A percentile compares a stretch with the other conserved stretches of the same genome.
These are phyloP conservation scores for Agelastica alni DNA, from an alignment of 2,888 invertebrate genomes.

Conservation along the genomic window DNA sequence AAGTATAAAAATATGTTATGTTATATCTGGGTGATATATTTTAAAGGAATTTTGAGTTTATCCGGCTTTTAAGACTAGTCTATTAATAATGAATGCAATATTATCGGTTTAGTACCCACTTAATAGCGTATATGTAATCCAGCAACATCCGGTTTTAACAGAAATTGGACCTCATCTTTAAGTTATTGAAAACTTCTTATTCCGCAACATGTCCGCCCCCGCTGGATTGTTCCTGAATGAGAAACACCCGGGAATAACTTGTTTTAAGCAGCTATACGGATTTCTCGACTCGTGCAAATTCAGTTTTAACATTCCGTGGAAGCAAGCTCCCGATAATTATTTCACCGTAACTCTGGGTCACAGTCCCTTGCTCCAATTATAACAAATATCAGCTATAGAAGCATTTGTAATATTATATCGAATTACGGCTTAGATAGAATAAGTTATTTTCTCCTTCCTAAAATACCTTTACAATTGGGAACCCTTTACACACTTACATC, in stretches of 20 bases:
- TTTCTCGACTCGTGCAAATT: constrained; percentile 28
- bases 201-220: not conserved
- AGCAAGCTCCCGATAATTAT: constrained; percentile 20
- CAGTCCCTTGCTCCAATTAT: constrained; percentile 20
- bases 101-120: no score
- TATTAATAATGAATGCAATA: no score
- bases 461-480: no score
- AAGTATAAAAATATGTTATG: no score
- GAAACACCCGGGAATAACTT: constrained; percentile 24
- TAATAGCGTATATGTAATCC: no score
- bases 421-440: no score
- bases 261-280: constrained; percentile 31
- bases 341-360: not conserved
- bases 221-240: constrained; percentile 3
- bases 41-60: no score
- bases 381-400: constrained; percentile 6
- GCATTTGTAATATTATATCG: constrained; percentile 15
- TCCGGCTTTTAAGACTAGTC: no score
- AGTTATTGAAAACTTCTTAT: not conserved
- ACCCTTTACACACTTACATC: no score
- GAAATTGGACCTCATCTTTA: not conserved
- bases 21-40: no score
- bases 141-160: no score
- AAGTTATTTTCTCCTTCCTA: no score
- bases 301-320: constrained; percentile 19